Evolutionary conservation across 2,888 invertebrate species (phyloP).

Genomic region (Volucella zonaria): DNA sequence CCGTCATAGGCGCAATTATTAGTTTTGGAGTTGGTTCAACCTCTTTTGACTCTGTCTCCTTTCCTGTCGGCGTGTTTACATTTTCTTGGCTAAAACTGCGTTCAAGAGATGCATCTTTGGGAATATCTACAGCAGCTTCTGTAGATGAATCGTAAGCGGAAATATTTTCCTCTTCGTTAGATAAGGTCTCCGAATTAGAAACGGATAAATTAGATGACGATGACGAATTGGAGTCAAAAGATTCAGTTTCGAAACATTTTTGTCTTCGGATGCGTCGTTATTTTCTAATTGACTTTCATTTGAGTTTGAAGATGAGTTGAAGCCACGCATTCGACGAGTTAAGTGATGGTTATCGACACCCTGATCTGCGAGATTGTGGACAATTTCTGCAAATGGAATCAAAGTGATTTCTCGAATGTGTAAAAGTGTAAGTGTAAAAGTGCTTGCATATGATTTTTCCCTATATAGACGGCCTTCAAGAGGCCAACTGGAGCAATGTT

Average conservation of each 20-base stretch:
- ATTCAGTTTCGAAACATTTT: constrained; percentile 12
- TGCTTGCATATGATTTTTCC: too few species aligned
- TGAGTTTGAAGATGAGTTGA: constrained; percentile 21
- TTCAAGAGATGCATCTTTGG: constrained; percentile 38
- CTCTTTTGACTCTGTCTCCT: neutral
- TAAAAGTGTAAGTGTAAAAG: too few species aligned
- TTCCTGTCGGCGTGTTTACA: neutral
- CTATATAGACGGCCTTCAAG: too few species aligned
- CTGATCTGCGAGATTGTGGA: too few species aligned
- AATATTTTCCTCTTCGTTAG: constrained; percentile 45
- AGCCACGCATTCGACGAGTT: constrained; percentile 56
- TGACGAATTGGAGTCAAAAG: neutral
- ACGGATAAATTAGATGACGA: too few species aligned
- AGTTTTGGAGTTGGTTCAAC: constrained; percentile 27
- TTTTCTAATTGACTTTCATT: constrained; percentile 5
- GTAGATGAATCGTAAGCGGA: constrained; percentile 73
- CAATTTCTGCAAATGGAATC: too few species aligned
- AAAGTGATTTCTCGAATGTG: constrained; percentile 2
- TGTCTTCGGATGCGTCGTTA: neutral
- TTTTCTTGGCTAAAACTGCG: constrained; percentile 16
- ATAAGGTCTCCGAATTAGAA: constrained; percentile 20
- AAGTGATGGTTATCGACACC: too few species aligned
- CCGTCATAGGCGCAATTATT: too few species aligned
- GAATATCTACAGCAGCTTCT: constrained; percentile 23
- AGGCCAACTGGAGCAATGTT: too few species aligned